A percentile compares a stretch with the other conserved stretches of the same genome.
Conservation (phyloP, 2,797 vertebrate genomes). For the Harpagifer antarcticus region DNA sequence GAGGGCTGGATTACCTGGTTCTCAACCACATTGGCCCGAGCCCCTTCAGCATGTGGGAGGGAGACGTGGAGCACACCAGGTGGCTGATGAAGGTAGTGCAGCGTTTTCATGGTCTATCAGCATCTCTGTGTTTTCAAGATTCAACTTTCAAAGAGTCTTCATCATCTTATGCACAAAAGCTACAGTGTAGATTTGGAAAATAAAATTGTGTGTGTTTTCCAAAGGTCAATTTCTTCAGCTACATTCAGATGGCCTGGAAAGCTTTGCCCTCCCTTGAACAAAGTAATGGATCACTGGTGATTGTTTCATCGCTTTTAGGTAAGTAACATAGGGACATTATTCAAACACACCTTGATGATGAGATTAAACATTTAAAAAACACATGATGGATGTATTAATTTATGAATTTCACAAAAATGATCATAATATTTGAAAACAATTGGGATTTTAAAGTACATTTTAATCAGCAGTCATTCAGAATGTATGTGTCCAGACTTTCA, state of each 20-base stretch:
- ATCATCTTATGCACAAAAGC: no score
- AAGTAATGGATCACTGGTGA: constrained; percentile 86
- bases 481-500: neutral
- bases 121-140: no score
- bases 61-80: constrained; percentile 81
- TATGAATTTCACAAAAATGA: no score
- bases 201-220: constrained; percentile 2
- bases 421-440: neutral
- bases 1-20: constrained; percentile 90
- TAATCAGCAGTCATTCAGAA: neutral
- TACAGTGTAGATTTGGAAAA: no score
- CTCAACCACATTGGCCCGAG: constrained; percentile 88
- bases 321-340: constrained; percentile 26
- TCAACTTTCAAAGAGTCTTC: no score
- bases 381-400: no score
- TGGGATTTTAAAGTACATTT: neutral
- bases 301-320: constrained; percentile 91
- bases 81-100: constrained; percentile 90
- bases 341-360: neutral
- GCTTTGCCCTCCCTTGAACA: constrained; percentile 86
- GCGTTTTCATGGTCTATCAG: neutral
- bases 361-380: no score
- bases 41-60: constrained; percentile 84
- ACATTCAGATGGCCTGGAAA: constrained; percentile 85
- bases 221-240: constrained; percentile 94